Conservation (phyloP, 2,113 vertebrate genomes). For the Tyrannus savana region DNA sequence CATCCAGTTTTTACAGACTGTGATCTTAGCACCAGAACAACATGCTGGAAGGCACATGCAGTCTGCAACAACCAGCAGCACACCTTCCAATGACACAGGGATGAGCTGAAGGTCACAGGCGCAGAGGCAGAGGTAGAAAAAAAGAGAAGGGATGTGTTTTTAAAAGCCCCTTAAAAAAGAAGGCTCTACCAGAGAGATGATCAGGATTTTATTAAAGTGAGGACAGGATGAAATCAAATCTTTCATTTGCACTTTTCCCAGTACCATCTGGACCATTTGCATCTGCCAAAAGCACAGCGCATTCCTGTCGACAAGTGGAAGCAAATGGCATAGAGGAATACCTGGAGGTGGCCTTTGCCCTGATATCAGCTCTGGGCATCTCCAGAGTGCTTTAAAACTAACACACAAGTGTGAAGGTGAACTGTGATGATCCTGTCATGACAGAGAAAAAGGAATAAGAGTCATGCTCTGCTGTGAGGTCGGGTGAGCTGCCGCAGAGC, state of each 20-base stretch:
- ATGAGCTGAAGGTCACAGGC: background rate
- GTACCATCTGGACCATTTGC: slow-evolving; percentile 41
- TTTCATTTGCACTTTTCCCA: slow-evolving; percentile 30
- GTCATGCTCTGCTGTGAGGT: background rate
- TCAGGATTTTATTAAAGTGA: background rate
- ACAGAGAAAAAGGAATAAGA: background rate
- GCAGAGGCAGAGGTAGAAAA: background rate
- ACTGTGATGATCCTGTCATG: background rate
- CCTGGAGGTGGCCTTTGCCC: slow-evolving; percentile 2
- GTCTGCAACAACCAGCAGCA: background rate
- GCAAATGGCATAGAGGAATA: background rate
- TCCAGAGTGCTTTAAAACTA: background rate
- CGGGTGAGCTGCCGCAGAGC: background rate
- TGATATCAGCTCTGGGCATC: background rate
- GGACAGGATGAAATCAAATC: background rate
- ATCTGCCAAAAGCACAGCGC: background rate
- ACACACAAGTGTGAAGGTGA: background rate
- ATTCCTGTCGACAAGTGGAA: background rate
- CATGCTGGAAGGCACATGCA: fast-evolving
- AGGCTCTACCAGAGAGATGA: background rate
- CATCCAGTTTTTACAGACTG: background rate
- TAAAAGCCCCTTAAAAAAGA: background rate
- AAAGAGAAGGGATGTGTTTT: background rate
- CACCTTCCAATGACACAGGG: background rate
- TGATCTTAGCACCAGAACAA: background rate